A percentile compares a stretch with the other conserved stretches of the same genome.
These are phyloP conservation scores for Orchestia grillus DNA, from an alignment of 1,140 invertebrate species.

Conservation along the genomic window DNA sequence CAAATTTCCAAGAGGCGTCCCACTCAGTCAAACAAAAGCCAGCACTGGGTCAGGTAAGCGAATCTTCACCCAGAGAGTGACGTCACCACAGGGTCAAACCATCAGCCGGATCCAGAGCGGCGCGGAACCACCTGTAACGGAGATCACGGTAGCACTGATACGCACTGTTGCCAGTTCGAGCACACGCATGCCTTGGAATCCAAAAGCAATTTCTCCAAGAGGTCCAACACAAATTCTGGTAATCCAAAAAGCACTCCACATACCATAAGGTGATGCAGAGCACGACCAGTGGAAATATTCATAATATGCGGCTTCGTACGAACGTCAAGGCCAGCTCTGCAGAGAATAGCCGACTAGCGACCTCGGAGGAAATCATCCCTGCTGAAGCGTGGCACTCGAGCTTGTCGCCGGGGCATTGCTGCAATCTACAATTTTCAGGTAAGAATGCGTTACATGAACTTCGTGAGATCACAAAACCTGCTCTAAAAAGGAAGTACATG, in stretches of 20 bases:
- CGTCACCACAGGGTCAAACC: neutral
- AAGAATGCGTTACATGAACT: too few relatives aligned
- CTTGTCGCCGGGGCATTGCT: neutral
- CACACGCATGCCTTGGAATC: neutral
- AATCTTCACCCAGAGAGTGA: neutral
- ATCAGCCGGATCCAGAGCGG: neutral
- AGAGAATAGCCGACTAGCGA: too few relatives aligned
- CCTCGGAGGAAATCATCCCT: neutral
- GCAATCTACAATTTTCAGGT: neutral
- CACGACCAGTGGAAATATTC: too few relatives aligned
- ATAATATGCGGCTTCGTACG: too few relatives aligned
- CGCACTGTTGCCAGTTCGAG: neutral
- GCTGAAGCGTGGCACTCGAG: neutral
- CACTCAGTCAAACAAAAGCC: neutral
- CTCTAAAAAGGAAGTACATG: too few relatives aligned
- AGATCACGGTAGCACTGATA: neutral
- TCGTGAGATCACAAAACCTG: too few relatives aligned
- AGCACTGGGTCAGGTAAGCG: neutral
- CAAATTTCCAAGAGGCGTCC: neutral
- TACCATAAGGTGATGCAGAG: neutral
- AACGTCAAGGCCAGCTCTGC: too few relatives aligned
- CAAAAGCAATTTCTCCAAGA: neutral
- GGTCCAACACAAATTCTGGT: neutral
- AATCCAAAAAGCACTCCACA: neutral
- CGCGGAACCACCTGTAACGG: neutral